Evolutionary conservation across 1,140 invertebrate genomes (phyloP).

Genomic region (Dinoponera quadriceps): DNA sequence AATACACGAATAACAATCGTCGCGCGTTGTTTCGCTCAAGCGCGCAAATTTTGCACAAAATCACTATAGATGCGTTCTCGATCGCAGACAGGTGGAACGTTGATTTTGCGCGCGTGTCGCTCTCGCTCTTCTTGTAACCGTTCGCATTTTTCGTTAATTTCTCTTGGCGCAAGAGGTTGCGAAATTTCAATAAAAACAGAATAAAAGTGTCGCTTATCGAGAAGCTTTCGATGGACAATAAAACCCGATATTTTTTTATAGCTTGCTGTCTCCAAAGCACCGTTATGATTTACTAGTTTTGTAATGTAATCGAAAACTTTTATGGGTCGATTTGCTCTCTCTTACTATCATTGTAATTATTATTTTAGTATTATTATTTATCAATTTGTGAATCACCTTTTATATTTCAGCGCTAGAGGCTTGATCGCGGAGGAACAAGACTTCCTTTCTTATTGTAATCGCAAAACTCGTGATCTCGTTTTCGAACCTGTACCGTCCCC

Average conservation of each 20-base stretch:
- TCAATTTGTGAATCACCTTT: neutral
- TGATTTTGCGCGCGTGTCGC: conserved; percentile 18
- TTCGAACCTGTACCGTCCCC: conserved; percentile 72
- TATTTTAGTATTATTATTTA: conserved; percentile 48
- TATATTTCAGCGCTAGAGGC: conserved; percentile 3
- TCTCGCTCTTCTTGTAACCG: conserved; percentile 14
- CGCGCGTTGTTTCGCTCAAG: neutral
- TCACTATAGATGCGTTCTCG: conserved; percentile 6
- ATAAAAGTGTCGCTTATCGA: conserved; percentile 3
- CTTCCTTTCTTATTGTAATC: conserved; percentile 33
- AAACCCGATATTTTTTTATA: conserved; percentile 25
- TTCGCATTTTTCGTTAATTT: conserved; percentile 15
- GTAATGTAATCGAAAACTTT: conserved; percentile 21
- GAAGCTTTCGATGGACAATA: conserved; percentile 20
- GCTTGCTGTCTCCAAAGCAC: neutral
- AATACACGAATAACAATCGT: conserved; percentile 28
- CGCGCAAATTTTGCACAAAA: conserved; percentile 30
- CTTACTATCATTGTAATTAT: conserved; percentile 3
- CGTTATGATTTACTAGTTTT: conserved; percentile 43
- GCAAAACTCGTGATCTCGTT: conserved; percentile 41
- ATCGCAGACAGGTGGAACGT: neutral
- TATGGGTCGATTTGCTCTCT: conserved; percentile 24
- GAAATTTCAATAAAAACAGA: neutral
- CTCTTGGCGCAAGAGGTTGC: neutral
- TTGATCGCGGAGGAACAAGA: conserved; percentile 19